Evolutionary conservation across 2,113 vertebrate genomes (phyloP).

Genomic region (Corythoichthys haematopterus): DNA sequence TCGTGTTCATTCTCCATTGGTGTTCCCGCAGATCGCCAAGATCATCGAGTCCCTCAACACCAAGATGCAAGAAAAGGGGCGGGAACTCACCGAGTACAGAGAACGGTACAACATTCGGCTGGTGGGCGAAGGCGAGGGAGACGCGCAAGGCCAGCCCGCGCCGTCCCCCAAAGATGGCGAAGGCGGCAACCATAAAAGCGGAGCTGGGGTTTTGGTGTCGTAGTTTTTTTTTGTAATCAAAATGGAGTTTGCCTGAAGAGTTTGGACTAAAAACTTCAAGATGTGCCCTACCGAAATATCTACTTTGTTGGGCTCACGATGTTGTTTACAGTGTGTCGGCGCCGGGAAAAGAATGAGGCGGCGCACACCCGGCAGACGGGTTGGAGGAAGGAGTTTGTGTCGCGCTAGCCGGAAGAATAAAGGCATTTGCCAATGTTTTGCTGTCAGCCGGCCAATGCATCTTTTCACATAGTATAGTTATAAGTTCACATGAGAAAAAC

Average conservation of each 20-base stretch:
- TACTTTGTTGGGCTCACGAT: conserved; percentile 10
- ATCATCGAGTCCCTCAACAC: conserved; percentile 78
- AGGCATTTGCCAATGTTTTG: background rate
- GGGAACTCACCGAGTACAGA: conserved; percentile 87
- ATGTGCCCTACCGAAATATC: background rate
- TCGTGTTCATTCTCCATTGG: background rate
- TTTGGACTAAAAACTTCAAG: conserved; percentile 1
- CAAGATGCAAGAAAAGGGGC: conserved; percentile 85
- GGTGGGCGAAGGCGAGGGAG: conserved; percentile 81
- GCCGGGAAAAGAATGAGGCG: background rate
- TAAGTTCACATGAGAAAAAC: too few relatives aligned
- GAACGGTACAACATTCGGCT: conserved; percentile 91
- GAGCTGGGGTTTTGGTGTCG: conserved; percentile 84
- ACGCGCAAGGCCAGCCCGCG: conserved; percentile 59
- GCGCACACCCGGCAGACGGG: background rate
- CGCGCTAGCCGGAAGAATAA: background rate
- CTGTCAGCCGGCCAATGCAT: background rate
- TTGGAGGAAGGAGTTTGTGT: background rate
- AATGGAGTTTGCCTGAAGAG: conserved; percentile 4
- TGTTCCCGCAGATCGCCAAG: conserved; percentile 73
- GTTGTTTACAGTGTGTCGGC: conserved; percentile 1
- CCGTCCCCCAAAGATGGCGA: conserved; percentile 69
- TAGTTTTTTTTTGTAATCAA: conserved; percentile 50
- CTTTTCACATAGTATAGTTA: background rate
- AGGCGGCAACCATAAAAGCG: conserved; percentile 73